Evolutionary conservation across 2,888 invertebrate genomes (phyloP), one percentile per base, ranked within the genome.

Genomic region (Eupithecia tripunctaria): DNA sequence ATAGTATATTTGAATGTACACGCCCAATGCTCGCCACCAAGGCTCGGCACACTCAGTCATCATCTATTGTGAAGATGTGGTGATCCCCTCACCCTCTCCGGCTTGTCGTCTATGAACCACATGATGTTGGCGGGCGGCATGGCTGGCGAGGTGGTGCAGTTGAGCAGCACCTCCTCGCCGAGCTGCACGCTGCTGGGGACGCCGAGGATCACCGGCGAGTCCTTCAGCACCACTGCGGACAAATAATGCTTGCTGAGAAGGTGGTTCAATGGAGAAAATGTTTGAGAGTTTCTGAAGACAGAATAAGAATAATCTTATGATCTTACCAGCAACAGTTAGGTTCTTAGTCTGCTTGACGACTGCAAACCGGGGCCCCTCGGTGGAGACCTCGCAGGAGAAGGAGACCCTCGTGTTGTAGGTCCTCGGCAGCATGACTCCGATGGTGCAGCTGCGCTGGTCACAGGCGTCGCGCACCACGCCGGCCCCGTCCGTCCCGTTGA

Each of bases 381-480:
- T 90, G 10, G 94, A 94, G 0, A 94, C 94, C 75, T 94, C 94
- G 68, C 94, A 94, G 0, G 91, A 93, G 79, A 92, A 94, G 0
- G 91, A 86, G 7, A 92, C 84, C 76, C 86, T 85, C 0, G 89
- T 86, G 76, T 92, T 92, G 79, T 88, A 92, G 41, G 82, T 84
- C 78, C 82, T 88, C 0, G 94, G 93, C 0, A 94, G 85, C 0
- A 84, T 82, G 18, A 93, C 90, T 71, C 84, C 88, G 81, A 94
- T 91, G 36, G 89, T 81, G 68, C 94, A 94, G 79, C 88, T 91
- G 79, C 89, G 87, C 66, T 85, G 77, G 76, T 90, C 87, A 79
- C 94, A 94, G 62, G 81, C 79, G 18, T 91, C 89, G 8, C 83
- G 83, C 15, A 87, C 85, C 7, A 92, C 89, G 0, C 85, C 84